Evolutionary conservation across 1,140 invertebrate species (phyloP).

Genomic region (Nautilus pompilius): DNA sequence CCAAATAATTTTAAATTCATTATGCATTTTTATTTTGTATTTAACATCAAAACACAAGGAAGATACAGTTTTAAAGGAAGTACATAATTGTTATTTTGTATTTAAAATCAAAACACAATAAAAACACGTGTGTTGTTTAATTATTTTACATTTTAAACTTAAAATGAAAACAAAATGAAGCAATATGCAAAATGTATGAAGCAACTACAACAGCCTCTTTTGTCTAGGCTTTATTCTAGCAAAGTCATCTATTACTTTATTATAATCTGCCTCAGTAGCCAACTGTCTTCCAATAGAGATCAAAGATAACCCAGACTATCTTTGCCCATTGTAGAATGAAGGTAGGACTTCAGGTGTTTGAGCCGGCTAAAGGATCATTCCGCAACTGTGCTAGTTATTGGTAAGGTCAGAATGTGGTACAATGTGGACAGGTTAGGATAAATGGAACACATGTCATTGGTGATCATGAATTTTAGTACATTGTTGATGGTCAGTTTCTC

Average conservation of each 20-base stretch:
- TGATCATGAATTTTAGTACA: background rate
- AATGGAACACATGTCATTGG: background rate
- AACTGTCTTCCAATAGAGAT: background rate
- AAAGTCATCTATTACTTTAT: background rate
- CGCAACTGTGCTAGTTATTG: background rate
- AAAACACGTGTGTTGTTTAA: too few species aligned
- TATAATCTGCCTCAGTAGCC: background rate
- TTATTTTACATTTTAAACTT: too few species aligned
- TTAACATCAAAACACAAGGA: too few species aligned
- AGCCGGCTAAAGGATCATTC: background rate
- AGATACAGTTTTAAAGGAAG: too few species aligned
- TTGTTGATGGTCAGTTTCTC: background rate
- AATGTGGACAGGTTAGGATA: background rate
- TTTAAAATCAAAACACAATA: too few species aligned
- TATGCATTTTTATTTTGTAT: too few species aligned
- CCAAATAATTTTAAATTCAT: too few species aligned
- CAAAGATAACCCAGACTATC: background rate
- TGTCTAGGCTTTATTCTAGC: background rate
- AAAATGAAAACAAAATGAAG: background rate
- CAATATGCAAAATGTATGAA: background rate
- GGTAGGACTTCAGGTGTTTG: background rate
- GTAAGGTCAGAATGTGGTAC: background rate
- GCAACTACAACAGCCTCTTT: background rate
- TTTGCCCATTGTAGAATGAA: background rate
- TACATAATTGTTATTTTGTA: too few species aligned